Percentiles rank a stretch among this genome's conserved stretches.
These are phyloP conservation scores for Heliconius hortense DNA, from an alignment of 2,888 invertebrate species.

Conservation along the genomic window DNA sequence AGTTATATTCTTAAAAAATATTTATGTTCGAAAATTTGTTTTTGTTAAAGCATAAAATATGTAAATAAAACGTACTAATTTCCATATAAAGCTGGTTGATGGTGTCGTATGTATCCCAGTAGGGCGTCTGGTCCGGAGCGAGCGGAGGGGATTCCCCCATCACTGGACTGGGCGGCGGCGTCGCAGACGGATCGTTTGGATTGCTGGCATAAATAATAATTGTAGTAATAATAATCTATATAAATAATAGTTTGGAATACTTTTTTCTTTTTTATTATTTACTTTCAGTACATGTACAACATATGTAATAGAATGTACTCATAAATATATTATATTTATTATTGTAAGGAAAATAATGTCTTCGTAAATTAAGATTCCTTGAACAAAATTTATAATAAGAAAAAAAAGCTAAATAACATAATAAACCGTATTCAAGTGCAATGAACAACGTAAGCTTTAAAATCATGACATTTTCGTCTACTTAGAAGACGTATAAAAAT, in stretches of 20 bases:
- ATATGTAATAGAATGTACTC: too few relatives aligned
- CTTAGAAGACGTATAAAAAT: too few relatives aligned
- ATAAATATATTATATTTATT: too few relatives aligned
- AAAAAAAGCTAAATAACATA: background rate
- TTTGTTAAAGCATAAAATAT: conserved; percentile 4
- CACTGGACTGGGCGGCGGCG: conserved; percentile 80
- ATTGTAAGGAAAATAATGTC: too few relatives aligned
- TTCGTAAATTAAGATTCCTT: too few relatives aligned
- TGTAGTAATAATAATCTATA: background rate
- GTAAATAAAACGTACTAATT: conserved; percentile 80
- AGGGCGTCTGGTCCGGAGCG: conserved; percentile 83
- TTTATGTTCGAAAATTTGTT: background rate
- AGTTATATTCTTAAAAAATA: conserved; percentile 18
- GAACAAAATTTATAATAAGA: background rate
- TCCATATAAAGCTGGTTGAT: conserved; percentile 95
- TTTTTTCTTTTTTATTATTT: background rate
- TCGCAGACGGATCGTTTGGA: conserved; percentile 83
- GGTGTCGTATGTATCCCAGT: conserved; percentile 95
- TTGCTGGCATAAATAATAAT: conserved; percentile 59
- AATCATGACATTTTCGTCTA: background rate
- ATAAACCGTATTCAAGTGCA: background rate
- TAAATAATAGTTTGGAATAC: background rate
- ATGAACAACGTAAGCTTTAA: background rate
- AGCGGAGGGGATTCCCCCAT: conserved; percentile 67
- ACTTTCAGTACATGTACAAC: background rate